A percentile compares a stretch with the other conserved stretches of the same genome.
Conservation (phyloP, 2,113 vertebrate genomes). For the Probosciger aterrimus region DNA sequence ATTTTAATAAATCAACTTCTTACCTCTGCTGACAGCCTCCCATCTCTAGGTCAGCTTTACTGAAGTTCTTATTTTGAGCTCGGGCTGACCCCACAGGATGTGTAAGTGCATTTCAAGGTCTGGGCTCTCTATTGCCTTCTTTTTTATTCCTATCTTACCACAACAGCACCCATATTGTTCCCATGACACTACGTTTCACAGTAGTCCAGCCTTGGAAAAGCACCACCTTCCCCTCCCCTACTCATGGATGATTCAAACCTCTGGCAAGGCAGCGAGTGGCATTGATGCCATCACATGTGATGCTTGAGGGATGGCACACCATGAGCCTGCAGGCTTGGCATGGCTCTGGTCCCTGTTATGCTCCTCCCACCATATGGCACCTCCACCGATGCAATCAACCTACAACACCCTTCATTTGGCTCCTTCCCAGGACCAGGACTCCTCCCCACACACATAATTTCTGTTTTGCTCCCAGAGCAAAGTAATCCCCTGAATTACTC, state of each 20-base stretch:
- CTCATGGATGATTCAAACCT: rapidly evolving
- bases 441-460: neutral
- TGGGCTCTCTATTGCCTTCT: neutral
- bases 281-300: neutral
- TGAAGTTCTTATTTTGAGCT: neutral
- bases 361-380: neutral
- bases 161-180: neutral
- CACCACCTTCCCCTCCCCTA: neutral
- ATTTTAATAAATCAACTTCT: neutral
- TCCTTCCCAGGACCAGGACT: neutral
- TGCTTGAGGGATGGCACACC: neutral
- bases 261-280: neutral
- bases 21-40: neutral
- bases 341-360: neutral
- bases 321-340: neutral
- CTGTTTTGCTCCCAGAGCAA: neutral
- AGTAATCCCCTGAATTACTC: neutral
- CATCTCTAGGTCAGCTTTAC: neutral
- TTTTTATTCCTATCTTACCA: neutral
- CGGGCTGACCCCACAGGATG: neutral
- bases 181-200: neutral
- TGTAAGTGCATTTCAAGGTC: neutral
- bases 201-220: neutral
- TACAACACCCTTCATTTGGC: neutral
- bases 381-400: neutral